phyloP scores from a whole-genome alignment of 2,888 invertebrate genomes.

The Heliconius cydno region DNA sequence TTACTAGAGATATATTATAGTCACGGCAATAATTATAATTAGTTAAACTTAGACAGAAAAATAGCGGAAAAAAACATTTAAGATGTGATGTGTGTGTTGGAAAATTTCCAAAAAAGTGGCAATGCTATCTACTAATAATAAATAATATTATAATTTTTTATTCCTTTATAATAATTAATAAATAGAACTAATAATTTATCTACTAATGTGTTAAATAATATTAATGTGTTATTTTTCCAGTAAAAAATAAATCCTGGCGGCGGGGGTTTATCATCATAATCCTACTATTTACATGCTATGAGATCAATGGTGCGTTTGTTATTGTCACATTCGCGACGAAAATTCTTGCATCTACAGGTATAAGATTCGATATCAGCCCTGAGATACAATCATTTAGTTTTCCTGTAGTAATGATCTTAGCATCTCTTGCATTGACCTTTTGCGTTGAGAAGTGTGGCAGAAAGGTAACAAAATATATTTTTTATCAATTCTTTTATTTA shows the following conservation, averaged over 20 bases:
- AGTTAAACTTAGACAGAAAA: neutral
- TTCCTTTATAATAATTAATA: no score
- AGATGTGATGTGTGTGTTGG: no score
- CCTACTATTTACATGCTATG: slow-evolving; percentile 53
- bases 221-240: slow-evolving; percentile 48
- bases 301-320: slow-evolving; percentile 62
- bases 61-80: neutral
- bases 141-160: no score
- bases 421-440: slow-evolving; percentile 62
- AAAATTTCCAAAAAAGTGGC: no score
- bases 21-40: neutral
- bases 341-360: slow-evolving; percentile 62
- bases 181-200: no score
- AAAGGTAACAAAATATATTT: slow-evolving; percentile 57
- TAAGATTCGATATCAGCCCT: slow-evolving; percentile 61
- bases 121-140: no score
- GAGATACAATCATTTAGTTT: slow-evolving; percentile 67
- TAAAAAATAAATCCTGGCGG: slow-evolving; percentile 62
- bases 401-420: slow-evolving; percentile 66
- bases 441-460: slow-evolving; percentile 68
- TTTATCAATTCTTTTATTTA: neutral
- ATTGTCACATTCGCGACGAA: slow-evolving; percentile 64
- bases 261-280: slow-evolving; percentile 56
- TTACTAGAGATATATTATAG: neutral
- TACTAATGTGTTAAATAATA: neutral